phyloP scores from a whole-genome alignment of 23 tunicate genomes.

The Diplosoma virens region DNA sequence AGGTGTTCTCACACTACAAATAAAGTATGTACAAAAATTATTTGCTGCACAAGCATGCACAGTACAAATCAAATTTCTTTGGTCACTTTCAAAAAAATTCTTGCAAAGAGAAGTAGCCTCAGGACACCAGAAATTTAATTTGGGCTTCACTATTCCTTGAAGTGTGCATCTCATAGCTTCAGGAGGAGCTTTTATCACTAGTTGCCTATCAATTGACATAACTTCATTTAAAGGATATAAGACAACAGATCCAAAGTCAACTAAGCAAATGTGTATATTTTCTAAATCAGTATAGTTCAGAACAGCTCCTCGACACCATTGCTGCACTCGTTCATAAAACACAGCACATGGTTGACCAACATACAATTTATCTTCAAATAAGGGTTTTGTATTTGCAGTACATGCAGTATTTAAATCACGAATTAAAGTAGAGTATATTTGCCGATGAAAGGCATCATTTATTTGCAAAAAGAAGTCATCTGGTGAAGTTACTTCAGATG shows the following conservation, averaged over 20 bases:
- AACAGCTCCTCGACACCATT: constrained; percentile 66
- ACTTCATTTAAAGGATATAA: constrained; percentile 16
- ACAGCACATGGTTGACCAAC: constrained; percentile 64
- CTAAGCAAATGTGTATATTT: constrained; percentile 37
- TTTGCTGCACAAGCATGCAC: constrained; percentile 61
- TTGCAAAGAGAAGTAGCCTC: constrained; percentile 36
- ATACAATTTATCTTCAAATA: constrained; percentile 22
- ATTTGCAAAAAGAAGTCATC: constrained; percentile 58
- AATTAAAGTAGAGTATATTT: constrained; percentile 7
- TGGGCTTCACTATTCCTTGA: constrained; percentile 43
- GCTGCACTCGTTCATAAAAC: constrained; percentile 19
- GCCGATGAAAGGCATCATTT: constrained; percentile 8
- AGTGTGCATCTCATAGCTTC: constrained; percentile 67
- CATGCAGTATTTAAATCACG: background rate
- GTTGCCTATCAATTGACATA: background rate
- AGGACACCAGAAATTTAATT: constrained; percentile 19
- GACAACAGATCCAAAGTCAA: constrained; percentile 44
- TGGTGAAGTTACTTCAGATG: constrained; percentile 47
- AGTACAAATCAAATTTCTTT: constrained; percentile 44
- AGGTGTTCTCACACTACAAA: constrained; percentile 51
- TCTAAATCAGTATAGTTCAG: constrained; percentile 23
- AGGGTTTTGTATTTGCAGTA: background rate
- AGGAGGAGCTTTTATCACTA: constrained; percentile 39
- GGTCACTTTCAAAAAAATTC: constrained; percentile 29
- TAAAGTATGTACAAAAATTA: constrained; percentile 35